Evolutionary conservation across 2,888 invertebrate genomes (phyloP), one percentile per base, ranked within the genome.

Genomic region (Yponomeuta cagnagella): DNA sequence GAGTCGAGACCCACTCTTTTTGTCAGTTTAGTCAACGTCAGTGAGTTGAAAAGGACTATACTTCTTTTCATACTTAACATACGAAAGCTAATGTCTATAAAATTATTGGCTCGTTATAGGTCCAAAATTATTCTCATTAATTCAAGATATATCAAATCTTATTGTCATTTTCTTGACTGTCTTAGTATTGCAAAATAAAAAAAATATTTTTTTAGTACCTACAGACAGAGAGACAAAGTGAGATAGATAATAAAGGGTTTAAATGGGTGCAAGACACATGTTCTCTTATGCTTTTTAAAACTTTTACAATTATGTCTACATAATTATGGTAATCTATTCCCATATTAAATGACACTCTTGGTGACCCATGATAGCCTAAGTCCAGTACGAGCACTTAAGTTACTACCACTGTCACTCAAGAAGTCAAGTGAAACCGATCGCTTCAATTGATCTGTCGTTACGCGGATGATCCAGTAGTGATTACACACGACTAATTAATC

Each of bases 401-500:
- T 58, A 12, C 52, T 15, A 58, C 15, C 52, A 58, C 52, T 2
- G 12, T 15, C 12, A 15, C 12, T 15, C 15, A 15, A 58, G 12
- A 5, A 15, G 15, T 58, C 52, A 8, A 58, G 52, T 58, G 52
- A 15, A 58, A 58, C 48, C 68, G 33, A 33, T 37, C 48, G 58
- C 31, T 48, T 68, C 52, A 48, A 68, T 68, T 68, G 48, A 68
- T 68, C 31, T 30, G 52, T 52, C 68, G 58, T 68, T 68, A 68
- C 52, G 30, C 23, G 52, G 68, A 52, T 52, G 52, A 68, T 68
- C 52, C 48, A n/a, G 48, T 30, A 10, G 52, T 68, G 68, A 68
- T 68, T 58, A 52, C 10, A 68, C 52, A 30, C 73, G 74, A 74
- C 77, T 82, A 82, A 82, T 82, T 79, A 80, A 77, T 75, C 76